Base-by-base conservation (phyloP, 2,113 vertebrate species). In the Hippocampus barbouri region DNA sequence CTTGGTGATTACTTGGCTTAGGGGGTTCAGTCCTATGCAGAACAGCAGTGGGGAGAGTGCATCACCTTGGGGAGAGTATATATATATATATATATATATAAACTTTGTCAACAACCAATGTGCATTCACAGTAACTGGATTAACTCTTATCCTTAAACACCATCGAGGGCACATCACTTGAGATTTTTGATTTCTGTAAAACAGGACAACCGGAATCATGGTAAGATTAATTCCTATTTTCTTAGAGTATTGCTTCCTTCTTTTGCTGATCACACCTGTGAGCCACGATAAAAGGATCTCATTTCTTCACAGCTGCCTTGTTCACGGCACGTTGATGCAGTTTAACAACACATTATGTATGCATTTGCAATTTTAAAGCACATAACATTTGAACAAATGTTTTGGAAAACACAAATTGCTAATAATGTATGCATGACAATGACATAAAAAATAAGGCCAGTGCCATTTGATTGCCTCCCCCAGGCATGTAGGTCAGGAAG, bases 231-330 rank as follows among this genome's bases (percentile, higher is more conserved):
- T 34, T 34, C 5, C 34, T 5, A 34, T 34, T 34, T 43, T 74
- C 57, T 74, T 47, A 75, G 60, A 74, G 51, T 65, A 70, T 49
- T 66, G 43, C 15, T 75, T 30, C 34, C 72, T 64, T 47, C 9
- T 63, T 73, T 62, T 34, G 30, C 30, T 23, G 18, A 21, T 27
- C 61, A 18, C 61, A 62, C 45, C 40, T 47, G 66, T 69, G 68
- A 71, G 72, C 62, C 56, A 40, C 62, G 30, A 59, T 67, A 51
- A 43, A 69, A 15, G 18, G 62, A 63, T n/a, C 20, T 11, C 2
- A 25, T 34, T 15, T 12, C 70, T 68, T 68, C 57, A 15, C 14
- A 47, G 45, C 57, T 68, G 61, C 34, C 30, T 45, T 64, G 43
- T 53, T 62, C 21, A 2, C 21, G 10, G 21, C 53, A 59, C n/a